A percentile compares a stretch with the other conserved stretches of the same genome.
phyloP scores from a whole-genome alignment of 2,797 vertebrate species.

The Selene dorsalis region DNA sequence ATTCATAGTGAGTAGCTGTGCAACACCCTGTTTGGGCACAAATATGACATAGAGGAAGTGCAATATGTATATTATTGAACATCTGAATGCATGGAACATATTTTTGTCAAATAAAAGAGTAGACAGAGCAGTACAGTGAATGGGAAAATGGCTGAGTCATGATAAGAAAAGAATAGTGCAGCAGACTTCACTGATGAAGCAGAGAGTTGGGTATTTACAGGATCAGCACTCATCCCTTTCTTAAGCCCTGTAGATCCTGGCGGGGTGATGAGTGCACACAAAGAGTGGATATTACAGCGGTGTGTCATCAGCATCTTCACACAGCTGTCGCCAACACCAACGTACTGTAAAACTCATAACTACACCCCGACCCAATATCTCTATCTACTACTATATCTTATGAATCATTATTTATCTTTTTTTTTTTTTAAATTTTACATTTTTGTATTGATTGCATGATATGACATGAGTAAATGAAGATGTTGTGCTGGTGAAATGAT shows the following conservation, averaged over 20 bases:
- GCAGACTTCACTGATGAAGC: conserved; percentile 47
- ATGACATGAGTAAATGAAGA: neutral
- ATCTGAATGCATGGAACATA: neutral
- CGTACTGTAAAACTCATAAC: conserved; percentile 34
- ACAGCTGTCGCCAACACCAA: conserved; percentile 41
- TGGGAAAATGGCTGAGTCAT: conserved; percentile 50
- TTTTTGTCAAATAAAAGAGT: neutral
- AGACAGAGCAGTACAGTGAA: conserved; percentile 19
- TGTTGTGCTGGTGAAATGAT: neutral
- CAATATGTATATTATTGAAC: neutral
- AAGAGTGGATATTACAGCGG: conserved; percentile 58
- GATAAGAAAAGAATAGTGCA: conserved; percentile 36
- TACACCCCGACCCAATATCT: conserved; percentile 25
- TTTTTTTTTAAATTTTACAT: neutral
- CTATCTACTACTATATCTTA: conserved; percentile 16
- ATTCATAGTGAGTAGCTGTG: conserved; percentile 44
- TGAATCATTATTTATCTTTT: neutral
- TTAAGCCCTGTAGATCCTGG: conserved; percentile 65
- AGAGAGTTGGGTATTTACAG: conserved; percentile 57
- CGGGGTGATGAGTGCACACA: conserved; percentile 42
- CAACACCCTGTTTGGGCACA: conserved; percentile 6
- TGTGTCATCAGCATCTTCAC: conserved; percentile 54
- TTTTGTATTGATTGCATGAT: neutral
- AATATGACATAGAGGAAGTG: neutral
- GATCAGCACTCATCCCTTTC: conserved; percentile 60